A percentile compares a stretch with the other conserved stretches of the same genome.
Conservation (phyloP, 2,888 invertebrate species). For the Philereme vetulata region DNA sequence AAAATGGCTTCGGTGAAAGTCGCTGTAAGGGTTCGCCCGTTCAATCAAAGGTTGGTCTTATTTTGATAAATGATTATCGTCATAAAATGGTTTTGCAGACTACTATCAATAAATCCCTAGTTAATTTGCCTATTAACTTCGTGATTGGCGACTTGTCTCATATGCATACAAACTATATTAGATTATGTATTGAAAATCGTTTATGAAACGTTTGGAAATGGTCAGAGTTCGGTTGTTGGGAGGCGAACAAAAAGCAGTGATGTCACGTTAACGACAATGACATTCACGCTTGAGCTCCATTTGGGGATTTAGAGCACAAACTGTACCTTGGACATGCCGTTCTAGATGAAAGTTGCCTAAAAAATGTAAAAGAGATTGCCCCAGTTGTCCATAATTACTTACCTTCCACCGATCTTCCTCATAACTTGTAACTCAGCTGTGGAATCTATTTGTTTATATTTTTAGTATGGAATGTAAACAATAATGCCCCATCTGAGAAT, state of each 20-base stretch:
- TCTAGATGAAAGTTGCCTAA: constrained; percentile 76
- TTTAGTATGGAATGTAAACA: constrained; percentile 26
- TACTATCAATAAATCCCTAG: constrained; percentile 41
- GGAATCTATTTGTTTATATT: constrained; percentile 38
- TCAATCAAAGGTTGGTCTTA: constrained; percentile 90
- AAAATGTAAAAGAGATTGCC: constrained; percentile 61
- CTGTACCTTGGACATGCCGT: constrained; percentile 68
- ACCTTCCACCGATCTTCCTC: constrained; percentile 6
- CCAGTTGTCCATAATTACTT: constrained; percentile 28
- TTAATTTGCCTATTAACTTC: constrained; percentile 48
- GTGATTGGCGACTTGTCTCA: constrained; percentile 25
- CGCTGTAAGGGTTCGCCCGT: constrained; percentile 95
- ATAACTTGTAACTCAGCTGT: constrained; percentile 28
- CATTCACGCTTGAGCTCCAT: constrained; percentile 83
- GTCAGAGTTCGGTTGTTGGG: constrained; percentile 48
- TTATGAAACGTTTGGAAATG: neutral
- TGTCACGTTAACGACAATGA: constrained; percentile 80
- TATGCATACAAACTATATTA: constrained; percentile 14
- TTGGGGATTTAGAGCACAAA: constrained; percentile 78
- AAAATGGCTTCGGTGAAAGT: constrained; percentile 96
- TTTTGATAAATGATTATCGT: constrained; percentile 34
- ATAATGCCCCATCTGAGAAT: constrained; percentile 11
- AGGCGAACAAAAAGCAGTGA: constrained; percentile 77
- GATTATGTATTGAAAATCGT: constrained; percentile 2
- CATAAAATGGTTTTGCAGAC: constrained; percentile 49